Evolutionary conservation across 2,888 invertebrate species (phyloP), one percentile per base, ranked within the genome.

Genomic region (Siphlonurus alternatus): DNA sequence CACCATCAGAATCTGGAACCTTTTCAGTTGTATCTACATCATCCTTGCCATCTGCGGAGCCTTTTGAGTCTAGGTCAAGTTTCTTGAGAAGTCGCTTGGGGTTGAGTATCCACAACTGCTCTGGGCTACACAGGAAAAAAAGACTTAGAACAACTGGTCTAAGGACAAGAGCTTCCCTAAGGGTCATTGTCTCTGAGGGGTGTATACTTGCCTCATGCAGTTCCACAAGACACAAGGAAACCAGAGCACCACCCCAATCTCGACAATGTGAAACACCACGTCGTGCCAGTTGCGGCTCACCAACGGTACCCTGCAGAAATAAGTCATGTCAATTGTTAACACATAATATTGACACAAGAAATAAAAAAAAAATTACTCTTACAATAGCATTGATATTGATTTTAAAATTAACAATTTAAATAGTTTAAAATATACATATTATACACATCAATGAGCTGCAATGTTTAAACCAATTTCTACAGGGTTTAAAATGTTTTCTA

Each of bases 221-320:
- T 95, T 95, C 95, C 95, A 95, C 69, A 95, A 80, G 63, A 93
- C 93, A 75, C 94, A 94, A 38, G 94, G 93, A 77, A 94, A 95
- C 94, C 94, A 95, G 72, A 95, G 78, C 70, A 91, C 91, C 66
- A 93, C 93, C 7, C 93, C 94, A 70, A 94, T 89, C 81, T 95
- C 95, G 61, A 89, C 90, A 63, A 92, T 81, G 3, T 93, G 87
- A 77, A 94, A 94, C 69, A 93, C 86, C 69, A 94, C 81, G 77
- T 93, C 93, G 78, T 94, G 92, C 84, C 90, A 90, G 77, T 94
- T 94, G 71, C 93, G 86, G 23, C 92, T 92, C 70, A 90, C 84
- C 61, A 94, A 84, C 53, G 93, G 93, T 67, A 91, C 88, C 73
- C 90, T 91, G 74, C 0, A 74, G 71, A 53, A 59, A 61, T n/a